Base-by-base conservation (phyloP, 2,113 vertebrate species). In the Corythaixoides concolor region DNA sequence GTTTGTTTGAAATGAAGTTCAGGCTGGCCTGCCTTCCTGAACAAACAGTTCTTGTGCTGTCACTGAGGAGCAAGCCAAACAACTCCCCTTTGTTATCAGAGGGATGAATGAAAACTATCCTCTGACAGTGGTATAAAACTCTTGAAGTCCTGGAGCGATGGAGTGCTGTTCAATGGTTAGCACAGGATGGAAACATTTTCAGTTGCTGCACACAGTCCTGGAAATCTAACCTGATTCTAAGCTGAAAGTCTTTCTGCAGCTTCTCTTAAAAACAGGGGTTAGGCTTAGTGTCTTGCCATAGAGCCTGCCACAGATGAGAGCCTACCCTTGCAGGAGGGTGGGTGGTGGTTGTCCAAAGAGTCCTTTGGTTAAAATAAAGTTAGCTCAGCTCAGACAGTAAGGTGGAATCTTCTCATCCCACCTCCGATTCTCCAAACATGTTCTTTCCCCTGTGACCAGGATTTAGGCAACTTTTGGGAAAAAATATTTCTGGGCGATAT, bases 1-100 rank as follows among this genome's bases (percentile, higher is more conserved):
- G 45, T 82, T 92, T 95, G 79, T 94, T 93, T 93, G 83, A 94
- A 96, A 73, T 82, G 20, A 91, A 83, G 80, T 95, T 93, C 89
- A 76, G 62, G 70, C 93, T 91, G 91, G 89, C 86, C 90, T 92
- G 77, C 63, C 74, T 94, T 95, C 62, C 81, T 91, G 92, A 91
- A 90, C 89, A 93, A 94, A 93, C 84, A 94, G 84, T 96, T 93
- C 90, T 94, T 2, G 21, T 96, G 79, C 72, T 88, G 78, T 86
- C 43, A 41, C 72, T 62, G 66, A 87, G 76, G 15, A 93, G 33
- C 49, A 90, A 94, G 80, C 53, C 94, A 95, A 90, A 89, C 86
- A 89, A 47, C 41, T 50, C 49, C 39, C 15, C 63, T 84, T 76
- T 90, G 63, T 83, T 89, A 95, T 93, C 89, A 85, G 90, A 92